Conservation (phyloP, 2,113 vertebrate genomes). For the Crotalus tigris region DNA sequence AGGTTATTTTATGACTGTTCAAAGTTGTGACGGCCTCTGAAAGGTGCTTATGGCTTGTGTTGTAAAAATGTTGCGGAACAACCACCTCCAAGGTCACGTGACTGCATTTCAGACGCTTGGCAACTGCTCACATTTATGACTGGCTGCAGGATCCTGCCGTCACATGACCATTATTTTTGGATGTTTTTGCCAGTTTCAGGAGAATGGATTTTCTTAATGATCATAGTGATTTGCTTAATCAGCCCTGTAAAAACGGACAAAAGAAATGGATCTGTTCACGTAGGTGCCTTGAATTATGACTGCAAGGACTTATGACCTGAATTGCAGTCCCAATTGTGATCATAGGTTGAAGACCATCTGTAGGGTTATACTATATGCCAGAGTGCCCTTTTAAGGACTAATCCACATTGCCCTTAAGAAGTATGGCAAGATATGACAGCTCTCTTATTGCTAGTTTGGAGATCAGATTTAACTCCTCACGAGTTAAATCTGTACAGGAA, state of each 20-base stretch:
- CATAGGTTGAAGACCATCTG: not conserved
- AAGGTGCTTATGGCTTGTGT: not conserved
- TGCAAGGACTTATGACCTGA: no score
- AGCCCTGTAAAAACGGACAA: no score
- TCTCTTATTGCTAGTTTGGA: no score
- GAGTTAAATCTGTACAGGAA: no score
- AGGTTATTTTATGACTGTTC: not conserved
- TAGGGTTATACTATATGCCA: not conserved
- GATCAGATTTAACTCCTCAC: no score
- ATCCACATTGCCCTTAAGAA: no score
- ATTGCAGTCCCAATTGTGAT: not conserved
- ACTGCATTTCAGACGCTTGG: not conserved
- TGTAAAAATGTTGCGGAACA: not conserved
- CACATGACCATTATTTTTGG: not conserved
- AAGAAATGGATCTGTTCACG: no score
- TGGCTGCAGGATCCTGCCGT: no score
- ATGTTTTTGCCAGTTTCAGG: not conserved
- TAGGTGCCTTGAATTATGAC: no score
- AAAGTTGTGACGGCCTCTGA: not conserved
- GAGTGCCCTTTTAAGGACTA: no score
- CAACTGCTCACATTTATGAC: not conserved
- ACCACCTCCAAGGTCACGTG: not conserved
- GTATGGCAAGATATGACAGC: no score
- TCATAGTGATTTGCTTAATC: no score
- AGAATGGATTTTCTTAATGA: not conserved